A percentile compares a stretch with the other conserved stretches of the same genome.
These are phyloP conservation scores for Drosophila ficusphila DNA, from an alignment of 1,140 invertebrate species.

Conservation along the genomic window DNA sequence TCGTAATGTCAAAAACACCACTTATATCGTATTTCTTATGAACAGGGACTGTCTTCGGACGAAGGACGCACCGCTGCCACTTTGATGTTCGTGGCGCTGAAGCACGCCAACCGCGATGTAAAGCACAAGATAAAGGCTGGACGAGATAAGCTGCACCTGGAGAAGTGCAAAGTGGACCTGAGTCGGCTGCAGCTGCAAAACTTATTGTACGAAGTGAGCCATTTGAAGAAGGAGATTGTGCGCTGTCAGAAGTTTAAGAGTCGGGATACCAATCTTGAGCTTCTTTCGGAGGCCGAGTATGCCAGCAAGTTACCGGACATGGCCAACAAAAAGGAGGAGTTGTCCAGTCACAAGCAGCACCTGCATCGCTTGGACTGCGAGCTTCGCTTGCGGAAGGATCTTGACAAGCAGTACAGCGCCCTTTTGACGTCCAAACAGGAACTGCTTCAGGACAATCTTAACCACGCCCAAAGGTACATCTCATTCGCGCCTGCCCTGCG, in stretches of 20 bases:
- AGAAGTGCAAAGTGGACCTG: constrained; percentile 94
- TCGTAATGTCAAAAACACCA: too few species aligned
- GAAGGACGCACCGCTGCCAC: constrained; percentile 89
- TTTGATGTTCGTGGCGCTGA: constrained; percentile 91
- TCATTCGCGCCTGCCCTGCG: constrained; percentile 92
- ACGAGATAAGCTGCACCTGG: constrained; percentile 90
- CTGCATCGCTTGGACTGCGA: constrained; percentile 96
- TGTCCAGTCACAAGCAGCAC: constrained; percentile 91
- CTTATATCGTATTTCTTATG: neutral
- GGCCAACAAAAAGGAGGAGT: constrained; percentile 30
- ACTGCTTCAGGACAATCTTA: constrained; percentile 90
- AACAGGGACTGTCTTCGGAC: constrained; percentile 85
- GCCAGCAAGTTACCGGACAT: constrained; percentile 85
- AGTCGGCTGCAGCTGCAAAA: constrained; percentile 96
- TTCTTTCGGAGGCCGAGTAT: constrained; percentile 91
- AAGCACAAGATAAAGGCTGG: constrained; percentile 93
- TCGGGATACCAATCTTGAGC: constrained; percentile 96
- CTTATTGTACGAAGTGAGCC: constrained; percentile 96
- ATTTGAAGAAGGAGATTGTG: constrained; percentile 96
- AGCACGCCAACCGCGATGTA: constrained; percentile 95
- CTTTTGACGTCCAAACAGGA: constrained; percentile 91
- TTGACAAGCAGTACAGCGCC: constrained; percentile 91
- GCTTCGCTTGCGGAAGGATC: constrained; percentile 93
- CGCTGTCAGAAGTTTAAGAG: constrained; percentile 98
- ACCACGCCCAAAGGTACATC: constrained; percentile 92